Conservation (phyloP, 1,140 invertebrate species). For the Phocides pigmalion region DNA sequence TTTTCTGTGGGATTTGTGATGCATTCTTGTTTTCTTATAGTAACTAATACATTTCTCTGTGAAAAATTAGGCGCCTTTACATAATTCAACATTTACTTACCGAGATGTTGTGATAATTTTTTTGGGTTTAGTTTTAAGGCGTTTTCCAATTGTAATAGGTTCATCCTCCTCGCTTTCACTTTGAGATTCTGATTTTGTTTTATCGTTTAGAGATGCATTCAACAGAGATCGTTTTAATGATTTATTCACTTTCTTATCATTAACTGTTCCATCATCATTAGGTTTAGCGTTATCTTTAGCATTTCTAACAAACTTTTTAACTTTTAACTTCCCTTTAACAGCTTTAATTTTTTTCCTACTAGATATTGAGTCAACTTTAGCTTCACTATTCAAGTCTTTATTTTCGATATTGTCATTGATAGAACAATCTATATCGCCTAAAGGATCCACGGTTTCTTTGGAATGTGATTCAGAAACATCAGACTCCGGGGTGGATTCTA, state of each 20-base stretch:
- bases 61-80: too few species aligned
- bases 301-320: constrained; percentile 56
- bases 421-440: constrained; percentile 47
- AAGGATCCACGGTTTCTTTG: constrained; percentile 59
- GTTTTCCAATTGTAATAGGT: constrained; percentile 65
- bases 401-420: constrained; percentile 47
- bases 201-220: constrained; percentile 66
- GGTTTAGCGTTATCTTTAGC: constrained; percentile 51
- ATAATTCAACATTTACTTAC: too few species aligned
- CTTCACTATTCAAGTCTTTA: constrained; percentile 53
- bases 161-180: constrained; percentile 78
- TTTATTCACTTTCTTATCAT: constrained; percentile 63
- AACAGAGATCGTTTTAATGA: constrained; percentile 71
- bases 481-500: constrained; percentile 65
- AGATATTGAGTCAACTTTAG: constrained; percentile 53
- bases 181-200: constrained; percentile 78
- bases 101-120: constrained; percentile 71
- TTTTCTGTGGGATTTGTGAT: too few species aligned
- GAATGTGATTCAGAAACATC: constrained; percentile 61
- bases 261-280: constrained; percentile 50
- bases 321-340: constrained; percentile 70
- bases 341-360: constrained; percentile 77
- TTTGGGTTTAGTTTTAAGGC: constrained; percentile 79
- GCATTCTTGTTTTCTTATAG: too few species aligned
- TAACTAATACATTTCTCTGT: too few species aligned